Evolutionary conservation across 2,888 invertebrate genomes (phyloP).

Genomic region (Ernsta delagoae): DNA sequence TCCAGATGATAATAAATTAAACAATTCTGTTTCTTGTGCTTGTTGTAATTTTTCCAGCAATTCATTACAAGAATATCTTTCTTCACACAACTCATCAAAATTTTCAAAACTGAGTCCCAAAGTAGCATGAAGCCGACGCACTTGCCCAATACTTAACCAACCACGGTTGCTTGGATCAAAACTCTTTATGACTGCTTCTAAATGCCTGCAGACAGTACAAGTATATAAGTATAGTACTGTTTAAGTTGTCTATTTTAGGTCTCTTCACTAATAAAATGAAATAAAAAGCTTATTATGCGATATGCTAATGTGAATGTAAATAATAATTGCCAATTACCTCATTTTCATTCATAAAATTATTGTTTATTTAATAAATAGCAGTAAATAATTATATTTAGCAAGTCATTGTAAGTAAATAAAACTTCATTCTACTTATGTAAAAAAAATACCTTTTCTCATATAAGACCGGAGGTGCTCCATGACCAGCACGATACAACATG

Average conservation of each 20-base stretch:
- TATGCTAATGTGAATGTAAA: no score
- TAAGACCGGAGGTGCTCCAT: slow-evolving; percentile 66
- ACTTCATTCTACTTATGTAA: no score
- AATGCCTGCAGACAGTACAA: slow-evolving; percentile 31
- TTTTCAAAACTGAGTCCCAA: slow-evolving; percentile 57
- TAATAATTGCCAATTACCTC: no score
- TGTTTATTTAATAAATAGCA: no score
- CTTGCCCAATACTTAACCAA: slow-evolving; percentile 70
- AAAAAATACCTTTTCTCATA: slow-evolving; percentile 63
- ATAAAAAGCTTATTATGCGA: no score
- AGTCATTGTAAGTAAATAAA: no score
- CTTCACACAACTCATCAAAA: slow-evolving; percentile 50
- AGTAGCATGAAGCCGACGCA: slow-evolving; percentile 61
- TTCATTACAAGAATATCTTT: slow-evolving; percentile 53
- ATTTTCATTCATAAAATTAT: no score
- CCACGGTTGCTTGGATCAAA: slow-evolving; percentile 75
- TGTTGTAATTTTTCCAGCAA: slow-evolving; percentile 52
- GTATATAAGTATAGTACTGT: no score
- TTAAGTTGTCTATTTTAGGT: no score
- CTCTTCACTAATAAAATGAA: no score
- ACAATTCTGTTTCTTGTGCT: slow-evolving; percentile 61
- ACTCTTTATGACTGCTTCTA: slow-evolving; percentile 56
- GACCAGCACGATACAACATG: slow-evolving; percentile 72
- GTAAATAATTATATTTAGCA: no score
- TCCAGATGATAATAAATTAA: slow-evolving; percentile 28